Conservation (phyloP, 2,888 invertebrate genomes). For the Phyllotreta cruciferae region DNA sequence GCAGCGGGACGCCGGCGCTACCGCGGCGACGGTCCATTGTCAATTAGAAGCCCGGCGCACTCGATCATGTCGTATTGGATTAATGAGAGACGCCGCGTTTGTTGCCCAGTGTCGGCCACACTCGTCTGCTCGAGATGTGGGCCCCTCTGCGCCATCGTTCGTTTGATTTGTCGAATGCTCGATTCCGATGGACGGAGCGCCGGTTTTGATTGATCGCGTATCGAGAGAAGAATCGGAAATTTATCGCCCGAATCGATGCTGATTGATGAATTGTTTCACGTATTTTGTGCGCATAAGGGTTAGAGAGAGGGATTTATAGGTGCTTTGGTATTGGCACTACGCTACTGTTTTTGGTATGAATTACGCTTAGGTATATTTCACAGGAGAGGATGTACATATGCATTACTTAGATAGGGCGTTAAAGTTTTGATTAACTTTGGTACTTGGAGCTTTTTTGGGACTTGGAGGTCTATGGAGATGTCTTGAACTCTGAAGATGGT, state of each 20-base stretch:
- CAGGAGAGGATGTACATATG: too few species aligned
- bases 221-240: conserved; percentile 24
- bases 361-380: too few species aligned
- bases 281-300: background rate
- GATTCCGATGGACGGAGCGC: conserved; percentile 41
- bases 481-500: too few species aligned
- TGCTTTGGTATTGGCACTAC: conserved; percentile 11
- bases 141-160: conserved; percentile 30
- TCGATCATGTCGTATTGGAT: conserved; percentile 56
- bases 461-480: too few species aligned
- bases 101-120: conserved; percentile 52
- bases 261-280: conserved; percentile 1
- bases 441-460: too few species aligned
- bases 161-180: conserved; percentile 49
- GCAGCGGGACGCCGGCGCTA: conserved; percentile 49
- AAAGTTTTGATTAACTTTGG: too few species aligned
- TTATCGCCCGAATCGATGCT: conserved; percentile 13
- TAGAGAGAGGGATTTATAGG: background rate
- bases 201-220: conserved; percentile 43
- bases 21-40: conserved; percentile 54
- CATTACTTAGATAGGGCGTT: too few species aligned
- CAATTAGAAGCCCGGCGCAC: conserved; percentile 53
- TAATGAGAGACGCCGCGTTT: conserved; percentile 55
- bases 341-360: background rate
- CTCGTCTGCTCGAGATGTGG: conserved; percentile 52